These are phyloP conservation scores for Cyprinus carpio DNA, from an alignment of 2,113 vertebrate species.

Conservation along the genomic window DNA sequence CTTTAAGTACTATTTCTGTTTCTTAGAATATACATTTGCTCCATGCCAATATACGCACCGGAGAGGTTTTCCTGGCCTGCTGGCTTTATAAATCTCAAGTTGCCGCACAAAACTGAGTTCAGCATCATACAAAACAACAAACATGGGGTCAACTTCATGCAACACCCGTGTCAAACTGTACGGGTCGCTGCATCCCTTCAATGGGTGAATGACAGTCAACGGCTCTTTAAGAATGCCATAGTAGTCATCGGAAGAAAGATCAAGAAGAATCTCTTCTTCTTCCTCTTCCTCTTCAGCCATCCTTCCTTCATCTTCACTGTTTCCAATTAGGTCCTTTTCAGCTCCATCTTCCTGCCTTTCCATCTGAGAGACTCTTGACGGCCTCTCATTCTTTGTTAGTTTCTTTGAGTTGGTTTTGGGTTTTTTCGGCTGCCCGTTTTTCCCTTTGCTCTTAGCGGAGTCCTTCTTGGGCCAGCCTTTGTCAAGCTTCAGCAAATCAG, in stretches of 20 bases:
- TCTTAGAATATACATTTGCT: background rate
- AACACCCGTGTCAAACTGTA: conserved; percentile 89
- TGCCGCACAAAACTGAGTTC: conserved; percentile 93
- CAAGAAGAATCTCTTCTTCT: conserved; percentile 74
- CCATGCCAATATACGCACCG: conserved; percentile 67
- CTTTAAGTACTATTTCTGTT: background rate
- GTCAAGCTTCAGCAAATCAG: conserved; percentile 63
- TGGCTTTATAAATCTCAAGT: conserved; percentile 91
- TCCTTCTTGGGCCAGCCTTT: conserved; percentile 59
- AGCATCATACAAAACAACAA: conserved; percentile 89
- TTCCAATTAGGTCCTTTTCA: conserved; percentile 57
- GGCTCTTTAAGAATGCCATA: conserved; percentile 90
- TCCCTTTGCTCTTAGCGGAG: conserved; percentile 66
- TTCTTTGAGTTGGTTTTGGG: conserved; percentile 63
- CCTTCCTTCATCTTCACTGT: conserved; percentile 72
- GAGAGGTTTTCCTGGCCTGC: conserved; percentile 84
- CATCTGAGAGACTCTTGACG: conserved; percentile 81
- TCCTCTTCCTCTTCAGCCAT: conserved; percentile 65
- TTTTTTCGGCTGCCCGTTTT: conserved; percentile 66
- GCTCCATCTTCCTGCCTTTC: conserved; percentile 65
- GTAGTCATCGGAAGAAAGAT: conserved; percentile 85
- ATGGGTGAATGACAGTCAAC: conserved; percentile 87
- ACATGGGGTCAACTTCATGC: conserved; percentile 89
- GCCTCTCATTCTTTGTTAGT: conserved; percentile 75
- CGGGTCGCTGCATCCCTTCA: conserved; percentile 88